Evolutionary conservation across 2,113 vertebrate genomes (phyloP).

Genomic region (Lepus timidus): DNA sequence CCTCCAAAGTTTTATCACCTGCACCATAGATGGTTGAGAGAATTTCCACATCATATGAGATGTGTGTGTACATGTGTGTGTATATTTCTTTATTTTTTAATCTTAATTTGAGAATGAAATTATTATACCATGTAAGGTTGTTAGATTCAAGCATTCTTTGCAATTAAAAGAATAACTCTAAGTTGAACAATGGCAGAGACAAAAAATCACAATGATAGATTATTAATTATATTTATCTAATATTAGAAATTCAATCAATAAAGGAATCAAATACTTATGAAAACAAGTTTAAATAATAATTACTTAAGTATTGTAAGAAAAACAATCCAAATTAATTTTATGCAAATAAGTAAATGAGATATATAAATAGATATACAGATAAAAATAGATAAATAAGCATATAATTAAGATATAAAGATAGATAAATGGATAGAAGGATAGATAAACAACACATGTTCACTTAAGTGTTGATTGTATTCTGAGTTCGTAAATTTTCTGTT

Average conservation of each 20-base stretch:
- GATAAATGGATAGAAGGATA: neutral
- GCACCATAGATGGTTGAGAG: neutral
- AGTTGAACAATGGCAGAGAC: neutral
- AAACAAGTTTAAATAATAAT: neutral
- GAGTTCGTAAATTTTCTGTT: neutral
- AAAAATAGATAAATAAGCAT: neutral
- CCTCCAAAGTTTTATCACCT: constrained; percentile 23
- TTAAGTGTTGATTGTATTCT: neutral
- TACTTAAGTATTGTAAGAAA: constrained; percentile 18
- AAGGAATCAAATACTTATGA: constrained; percentile 57
- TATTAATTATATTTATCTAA: neutral
- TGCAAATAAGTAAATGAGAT: neutral
- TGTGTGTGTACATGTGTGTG: neutral
- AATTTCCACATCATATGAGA: constrained; percentile 47
- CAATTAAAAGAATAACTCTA: constrained; percentile 23
- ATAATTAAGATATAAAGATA: neutral
- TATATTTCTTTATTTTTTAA: neutral
- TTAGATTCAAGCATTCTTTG: constrained; percentile 57
- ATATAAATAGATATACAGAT: neutral
- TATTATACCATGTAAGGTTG: neutral
- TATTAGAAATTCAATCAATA: constrained; percentile 21
- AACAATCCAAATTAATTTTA: neutral
- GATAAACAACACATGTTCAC: neutral
- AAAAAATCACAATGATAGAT: neutral
- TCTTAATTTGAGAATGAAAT: constrained; percentile 52